phyloP scores from a whole-genome alignment of 2,888 invertebrate genomes.

The Aporophyla lueneburgensis region DNA sequence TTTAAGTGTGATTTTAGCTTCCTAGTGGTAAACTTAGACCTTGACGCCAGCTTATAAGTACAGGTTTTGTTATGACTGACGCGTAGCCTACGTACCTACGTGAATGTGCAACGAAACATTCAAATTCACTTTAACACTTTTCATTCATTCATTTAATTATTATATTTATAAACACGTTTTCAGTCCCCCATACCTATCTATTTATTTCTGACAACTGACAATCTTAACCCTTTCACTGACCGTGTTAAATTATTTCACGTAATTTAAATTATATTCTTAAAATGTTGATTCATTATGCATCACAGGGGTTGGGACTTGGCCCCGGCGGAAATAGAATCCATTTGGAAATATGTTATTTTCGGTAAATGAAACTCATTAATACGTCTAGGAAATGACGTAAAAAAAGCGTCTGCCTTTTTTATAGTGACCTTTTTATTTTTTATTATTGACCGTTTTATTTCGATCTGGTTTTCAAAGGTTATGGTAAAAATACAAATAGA shows the following conservation, averaged over 20 bases:
- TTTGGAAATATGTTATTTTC: slow-evolving; percentile 65
- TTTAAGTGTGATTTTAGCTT: neutral
- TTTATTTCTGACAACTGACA: slow-evolving; percentile 84
- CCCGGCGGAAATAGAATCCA: slow-evolving; percentile 71
- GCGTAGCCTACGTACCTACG: too few species aligned
- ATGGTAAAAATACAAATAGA: slow-evolving; percentile 52
- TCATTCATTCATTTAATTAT: slow-evolving; percentile 70
- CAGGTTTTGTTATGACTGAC: neutral
- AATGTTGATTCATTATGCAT: slow-evolving; percentile 83
- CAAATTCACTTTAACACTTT: slow-evolving; percentile 32
- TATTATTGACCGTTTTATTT: slow-evolving; percentile 49
- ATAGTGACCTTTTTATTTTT: slow-evolving; percentile 48
- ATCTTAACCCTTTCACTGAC: slow-evolving; percentile 84
- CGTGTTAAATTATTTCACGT: slow-evolving; percentile 82
- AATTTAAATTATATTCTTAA: slow-evolving; percentile 84
- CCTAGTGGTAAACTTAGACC: too few species aligned
- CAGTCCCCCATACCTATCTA: slow-evolving; percentile 73
- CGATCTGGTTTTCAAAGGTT: slow-evolving; percentile 41
- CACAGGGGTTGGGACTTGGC: slow-evolving; percentile 72
- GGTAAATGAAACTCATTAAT: slow-evolving; percentile 49
- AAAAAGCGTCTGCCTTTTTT: slow-evolving; percentile 51
- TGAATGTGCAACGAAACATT: slow-evolving; percentile 13
- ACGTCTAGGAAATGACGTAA: slow-evolving; percentile 54
- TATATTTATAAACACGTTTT: slow-evolving; percentile 77
- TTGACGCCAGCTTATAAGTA: too few species aligned